phyloP scores from a whole-genome alignment of 2,797 vertebrate genomes.

The Myotis myotis region DNA sequence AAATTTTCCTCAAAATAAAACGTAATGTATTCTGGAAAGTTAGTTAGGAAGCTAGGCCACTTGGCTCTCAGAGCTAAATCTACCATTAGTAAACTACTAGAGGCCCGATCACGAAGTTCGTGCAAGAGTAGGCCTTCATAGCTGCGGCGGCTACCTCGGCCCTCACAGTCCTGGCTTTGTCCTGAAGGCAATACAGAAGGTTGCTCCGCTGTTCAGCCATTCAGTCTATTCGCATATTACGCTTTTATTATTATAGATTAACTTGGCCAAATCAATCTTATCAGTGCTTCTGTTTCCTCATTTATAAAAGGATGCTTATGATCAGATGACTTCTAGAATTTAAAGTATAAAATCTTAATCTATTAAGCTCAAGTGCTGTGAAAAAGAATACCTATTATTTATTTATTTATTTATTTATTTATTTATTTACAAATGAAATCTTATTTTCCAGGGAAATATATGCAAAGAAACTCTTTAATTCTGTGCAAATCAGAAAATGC shows the following conservation, averaged over 20 bases:
- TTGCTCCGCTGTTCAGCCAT: too few species aligned
- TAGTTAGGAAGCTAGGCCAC: neutral
- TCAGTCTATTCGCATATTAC: too few species aligned
- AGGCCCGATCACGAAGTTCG: too few species aligned
- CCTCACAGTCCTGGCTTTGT: too few species aligned
- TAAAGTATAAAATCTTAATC: slow-evolving; percentile 27
- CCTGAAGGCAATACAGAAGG: too few species aligned
- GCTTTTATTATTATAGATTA: neutral
- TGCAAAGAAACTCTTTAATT: slow-evolving; percentile 15
- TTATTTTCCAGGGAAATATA: slow-evolving; percentile 19
- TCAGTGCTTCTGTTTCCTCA: neutral
- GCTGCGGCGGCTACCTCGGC: too few species aligned
- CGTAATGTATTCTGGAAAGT: neutral
- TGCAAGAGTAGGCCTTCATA: too few species aligned
- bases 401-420: neutral
- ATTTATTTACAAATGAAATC: neutral
- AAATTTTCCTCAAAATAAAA: neutral
- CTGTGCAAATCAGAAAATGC: neutral
- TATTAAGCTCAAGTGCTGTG: neutral
- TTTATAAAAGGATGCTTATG: neutral
- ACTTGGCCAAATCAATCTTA: neutral
- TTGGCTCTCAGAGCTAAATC: neutral
- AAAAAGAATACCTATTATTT: neutral
- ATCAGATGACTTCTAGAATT: slow-evolving; percentile 3
- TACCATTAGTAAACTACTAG: neutral